Evolutionary conservation across 2,888 invertebrate genomes (phyloP).

Genomic region (Heterodera filipjevi): DNA sequence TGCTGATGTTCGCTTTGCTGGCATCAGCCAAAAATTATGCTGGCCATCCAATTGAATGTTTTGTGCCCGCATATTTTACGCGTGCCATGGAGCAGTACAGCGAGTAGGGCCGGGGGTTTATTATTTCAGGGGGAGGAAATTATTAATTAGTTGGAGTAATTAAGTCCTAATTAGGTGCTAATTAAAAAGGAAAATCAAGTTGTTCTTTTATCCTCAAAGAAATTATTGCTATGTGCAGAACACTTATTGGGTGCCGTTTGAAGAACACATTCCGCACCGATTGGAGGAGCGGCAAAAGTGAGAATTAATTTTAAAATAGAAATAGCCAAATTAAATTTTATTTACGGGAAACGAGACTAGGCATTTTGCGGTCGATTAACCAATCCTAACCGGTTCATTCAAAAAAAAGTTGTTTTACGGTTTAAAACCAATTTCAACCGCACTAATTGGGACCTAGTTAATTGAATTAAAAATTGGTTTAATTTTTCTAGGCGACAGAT

Average conservation of each 20-base stretch:
- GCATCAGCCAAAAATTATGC: conserved; percentile 69
- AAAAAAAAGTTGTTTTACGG: too few species aligned
- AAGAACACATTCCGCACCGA: conserved; percentile 66
- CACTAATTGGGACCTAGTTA: too few species aligned
- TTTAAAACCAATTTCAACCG: too few species aligned
- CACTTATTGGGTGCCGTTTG: conserved; percentile 64
- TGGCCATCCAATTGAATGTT: conserved; percentile 70
- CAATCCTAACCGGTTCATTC: too few species aligned
- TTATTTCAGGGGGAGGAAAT: too few species aligned
- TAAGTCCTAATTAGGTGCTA: too few species aligned
- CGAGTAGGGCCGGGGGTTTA: too few species aligned
- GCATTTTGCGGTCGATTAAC: neutral
- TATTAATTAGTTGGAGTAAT: too few species aligned
- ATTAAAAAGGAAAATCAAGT: conserved; percentile 51
- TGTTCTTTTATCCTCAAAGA: conserved; percentile 14
- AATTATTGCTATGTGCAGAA: conserved; percentile 62
- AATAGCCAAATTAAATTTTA: too few species aligned
- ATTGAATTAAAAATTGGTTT: too few species aligned
- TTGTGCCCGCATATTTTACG: conserved; percentile 70
- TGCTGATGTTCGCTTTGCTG: conserved; percentile 67
- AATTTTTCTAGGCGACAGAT: conserved; percentile 59
- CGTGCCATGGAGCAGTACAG: conserved; percentile 70
- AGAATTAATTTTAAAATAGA: too few species aligned
- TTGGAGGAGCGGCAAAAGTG: conserved; percentile 64
- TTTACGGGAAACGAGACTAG: too few species aligned